Conservation (phyloP, 2,113 vertebrate genomes). For the Macheiramphus alcinus region DNA sequence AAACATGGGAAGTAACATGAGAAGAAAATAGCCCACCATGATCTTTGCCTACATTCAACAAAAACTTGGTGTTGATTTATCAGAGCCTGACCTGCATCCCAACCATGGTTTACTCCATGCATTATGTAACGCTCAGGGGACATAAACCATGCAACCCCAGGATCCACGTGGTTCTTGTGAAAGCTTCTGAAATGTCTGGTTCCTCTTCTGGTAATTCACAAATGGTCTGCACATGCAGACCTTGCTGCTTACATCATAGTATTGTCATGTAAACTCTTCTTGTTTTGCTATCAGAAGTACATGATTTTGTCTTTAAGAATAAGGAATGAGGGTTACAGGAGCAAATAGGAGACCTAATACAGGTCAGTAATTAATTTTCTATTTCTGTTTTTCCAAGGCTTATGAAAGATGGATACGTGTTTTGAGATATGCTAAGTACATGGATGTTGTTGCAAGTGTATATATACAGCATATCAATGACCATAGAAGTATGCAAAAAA, state of each 20-base stretch:
- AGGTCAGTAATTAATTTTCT: neutral
- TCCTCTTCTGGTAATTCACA: neutral
- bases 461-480: neutral
- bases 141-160: neutral
- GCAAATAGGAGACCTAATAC: neutral
- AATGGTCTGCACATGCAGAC: neutral
- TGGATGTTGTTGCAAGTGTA: neutral
- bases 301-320: neutral
- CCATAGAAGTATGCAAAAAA: neutral
- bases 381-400: neutral
- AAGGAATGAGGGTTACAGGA: neutral
- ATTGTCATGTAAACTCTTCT: neutral
- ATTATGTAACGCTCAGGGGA: neutral
- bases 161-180: neutral
- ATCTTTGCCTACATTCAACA: neutral
- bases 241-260: neutral
- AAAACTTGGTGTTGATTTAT: neutral
- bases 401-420: neutral
- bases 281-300: neutral
- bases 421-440: neutral
- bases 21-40: neutral
- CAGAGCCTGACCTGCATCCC: neutral
- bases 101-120: neutral
- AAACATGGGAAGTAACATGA: neutral
- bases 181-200: neutral